These are phyloP conservation scores for Carassius carassius DNA, from an alignment of 2,113 vertebrate genomes.

Conservation along the genomic window DNA sequence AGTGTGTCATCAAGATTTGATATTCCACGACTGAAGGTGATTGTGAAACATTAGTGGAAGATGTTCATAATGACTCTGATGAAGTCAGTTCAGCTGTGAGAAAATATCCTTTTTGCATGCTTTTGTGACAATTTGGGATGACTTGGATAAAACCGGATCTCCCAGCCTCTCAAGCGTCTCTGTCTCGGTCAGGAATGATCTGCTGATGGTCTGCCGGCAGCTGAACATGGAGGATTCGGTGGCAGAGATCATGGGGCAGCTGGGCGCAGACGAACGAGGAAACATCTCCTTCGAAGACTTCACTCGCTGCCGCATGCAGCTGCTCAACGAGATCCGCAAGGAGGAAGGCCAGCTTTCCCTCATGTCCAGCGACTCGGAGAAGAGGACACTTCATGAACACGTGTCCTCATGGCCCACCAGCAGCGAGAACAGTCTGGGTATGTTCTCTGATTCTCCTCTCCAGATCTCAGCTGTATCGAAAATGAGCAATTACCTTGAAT, in stretches of 20 bases:
- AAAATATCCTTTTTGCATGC: background rate
- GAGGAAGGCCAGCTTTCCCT: constrained; percentile 80
- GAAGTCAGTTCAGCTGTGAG: background rate
- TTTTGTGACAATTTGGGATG: background rate
- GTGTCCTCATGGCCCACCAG: constrained; percentile 79
- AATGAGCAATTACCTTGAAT: too few relatives aligned
- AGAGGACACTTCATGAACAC: constrained; percentile 71
- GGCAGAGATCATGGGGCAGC: constrained; percentile 82
- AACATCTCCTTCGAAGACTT: constrained; percentile 86
- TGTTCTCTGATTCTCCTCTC: background rate
- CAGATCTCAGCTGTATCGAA: too few relatives aligned
- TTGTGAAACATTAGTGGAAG: too few relatives aligned
- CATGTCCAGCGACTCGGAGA: constrained; percentile 70
- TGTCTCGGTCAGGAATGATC: constrained; percentile 75
- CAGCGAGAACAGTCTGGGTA: constrained; percentile 79
- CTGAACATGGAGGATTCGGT: constrained; percentile 84
- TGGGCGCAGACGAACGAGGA: constrained; percentile 81
- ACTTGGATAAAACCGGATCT: too few relatives aligned
- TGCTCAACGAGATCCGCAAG: constrained; percentile 81
- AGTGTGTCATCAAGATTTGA: too few relatives aligned
- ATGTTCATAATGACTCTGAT: background rate
- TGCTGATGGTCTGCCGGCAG: constrained; percentile 83
- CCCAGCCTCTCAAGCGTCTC: background rate
- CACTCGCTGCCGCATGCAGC: constrained; percentile 78
- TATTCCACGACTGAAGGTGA: too few relatives aligned